phyloP scores from a whole-genome alignment of 2,797 vertebrate species.

The Lagocephalus sceleratus region DNA sequence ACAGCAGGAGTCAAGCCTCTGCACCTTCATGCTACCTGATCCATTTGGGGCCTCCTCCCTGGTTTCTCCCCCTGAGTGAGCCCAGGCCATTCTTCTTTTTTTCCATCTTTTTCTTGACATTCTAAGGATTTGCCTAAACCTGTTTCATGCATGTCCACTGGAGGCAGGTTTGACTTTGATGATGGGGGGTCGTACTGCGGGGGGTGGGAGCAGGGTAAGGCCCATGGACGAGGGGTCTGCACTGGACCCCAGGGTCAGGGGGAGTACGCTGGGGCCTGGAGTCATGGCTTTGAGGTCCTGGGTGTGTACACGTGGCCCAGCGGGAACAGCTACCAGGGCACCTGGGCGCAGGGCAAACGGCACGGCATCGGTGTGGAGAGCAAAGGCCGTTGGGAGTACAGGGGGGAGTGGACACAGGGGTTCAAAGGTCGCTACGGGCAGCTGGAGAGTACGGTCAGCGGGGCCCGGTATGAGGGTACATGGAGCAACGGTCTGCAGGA shows the following conservation, averaged over 20 bases:
- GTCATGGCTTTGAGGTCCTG: constrained; percentile 95
- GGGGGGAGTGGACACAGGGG: constrained; percentile 97
- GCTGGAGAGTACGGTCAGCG: constrained; percentile 90
- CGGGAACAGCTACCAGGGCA: constrained; percentile 96
- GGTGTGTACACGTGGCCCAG: constrained; percentile 98
- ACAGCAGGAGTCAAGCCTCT: constrained; percentile 40
- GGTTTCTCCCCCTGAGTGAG: constrained; percentile 45
- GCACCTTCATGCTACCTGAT: constrained; percentile 52
- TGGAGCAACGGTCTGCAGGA: constrained; percentile 98
- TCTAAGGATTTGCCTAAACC: constrained; percentile 87
- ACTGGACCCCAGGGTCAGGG: constrained; percentile 98
- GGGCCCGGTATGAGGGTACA: constrained; percentile 93
- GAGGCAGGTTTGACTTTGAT: constrained; percentile 99
- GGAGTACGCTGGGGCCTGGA: constrained; percentile 95
- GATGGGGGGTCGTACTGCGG: constrained; percentile 99
- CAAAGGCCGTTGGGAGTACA: constrained; percentile 97
- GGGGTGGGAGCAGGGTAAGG: constrained; percentile 98
- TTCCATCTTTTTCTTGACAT: constrained; percentile 68
- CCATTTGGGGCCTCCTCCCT: constrained; percentile 50
- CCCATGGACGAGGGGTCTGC: constrained; percentile 95
- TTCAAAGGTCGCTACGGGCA: constrained; percentile 97
- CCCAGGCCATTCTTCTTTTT: constrained; percentile 46
- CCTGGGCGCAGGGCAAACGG: constrained; percentile 97
- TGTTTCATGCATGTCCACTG: constrained; percentile 99
- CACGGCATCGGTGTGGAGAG: constrained; percentile 95